Evolutionary conservation across 2,888 invertebrate genomes (phyloP).

Genomic region (Orthosia gothica): DNA sequence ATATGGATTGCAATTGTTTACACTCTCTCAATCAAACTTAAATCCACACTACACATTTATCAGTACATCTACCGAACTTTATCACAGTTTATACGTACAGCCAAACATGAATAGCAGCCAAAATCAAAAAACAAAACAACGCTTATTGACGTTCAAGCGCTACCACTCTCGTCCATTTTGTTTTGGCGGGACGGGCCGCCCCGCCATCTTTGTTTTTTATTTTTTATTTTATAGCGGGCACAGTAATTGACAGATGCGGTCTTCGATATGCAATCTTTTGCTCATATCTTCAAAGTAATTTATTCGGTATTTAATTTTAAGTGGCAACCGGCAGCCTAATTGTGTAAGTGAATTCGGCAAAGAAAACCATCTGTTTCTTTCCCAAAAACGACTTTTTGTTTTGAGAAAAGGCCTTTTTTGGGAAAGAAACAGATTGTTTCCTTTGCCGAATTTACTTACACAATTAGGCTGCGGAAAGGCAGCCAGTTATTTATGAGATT

Average conservation of each 20-base stretch:
- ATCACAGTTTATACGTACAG: constrained; percentile 38
- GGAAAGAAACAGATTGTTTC: no score
- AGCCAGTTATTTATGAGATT: constrained; percentile 59
- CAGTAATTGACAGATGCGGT: constrained; percentile 80
- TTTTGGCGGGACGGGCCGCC: constrained; percentile 65
- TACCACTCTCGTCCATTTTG: constrained; percentile 66
- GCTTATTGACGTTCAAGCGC: constrained; percentile 66
- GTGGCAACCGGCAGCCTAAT: constrained; percentile 78
- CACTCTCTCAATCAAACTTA: not conserved
- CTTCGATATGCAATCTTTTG: constrained; percentile 72
- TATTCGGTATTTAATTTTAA: constrained; percentile 75
- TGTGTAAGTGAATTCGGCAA: no score
- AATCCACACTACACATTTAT: constrained; percentile 26
- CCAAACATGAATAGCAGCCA: constrained; percentile 52
- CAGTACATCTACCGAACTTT: constrained; percentile 22
- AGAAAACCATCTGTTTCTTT: no score
- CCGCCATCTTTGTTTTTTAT: constrained; percentile 64
- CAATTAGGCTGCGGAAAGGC: no score
- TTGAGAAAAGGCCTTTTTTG: no score
- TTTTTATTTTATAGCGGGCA: constrained; percentile 67
- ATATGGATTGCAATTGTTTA: not conserved
- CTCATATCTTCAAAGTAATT: constrained; percentile 73
- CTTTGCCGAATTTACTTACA: no score
- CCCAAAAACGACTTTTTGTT: no score
- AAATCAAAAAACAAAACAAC: constrained; percentile 39